phyloP scores from a whole-genome alignment of 2,113 vertebrate species.

The Sturnus vulgaris region DNA sequence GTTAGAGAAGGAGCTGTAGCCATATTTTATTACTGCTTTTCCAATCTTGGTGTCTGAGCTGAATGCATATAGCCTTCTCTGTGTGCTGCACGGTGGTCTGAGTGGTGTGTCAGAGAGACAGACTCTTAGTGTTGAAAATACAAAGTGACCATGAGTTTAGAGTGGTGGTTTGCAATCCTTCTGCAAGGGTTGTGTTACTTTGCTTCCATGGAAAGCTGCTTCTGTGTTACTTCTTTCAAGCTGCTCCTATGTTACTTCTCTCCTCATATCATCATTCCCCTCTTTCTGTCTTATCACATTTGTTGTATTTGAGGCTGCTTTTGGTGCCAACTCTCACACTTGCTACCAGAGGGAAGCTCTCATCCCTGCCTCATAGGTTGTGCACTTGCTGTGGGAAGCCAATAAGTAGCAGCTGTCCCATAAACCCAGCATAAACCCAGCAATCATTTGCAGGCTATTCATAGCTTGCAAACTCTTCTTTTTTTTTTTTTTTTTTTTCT shows the following conservation, averaged over 20 bases:
- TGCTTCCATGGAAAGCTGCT: neutral
- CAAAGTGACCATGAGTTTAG: neutral
- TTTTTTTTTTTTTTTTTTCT: no score
- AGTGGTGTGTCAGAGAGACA: neutral
- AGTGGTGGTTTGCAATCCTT: neutral
- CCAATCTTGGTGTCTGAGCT: neutral
- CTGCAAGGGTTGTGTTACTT: neutral
- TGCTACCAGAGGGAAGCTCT: neutral
- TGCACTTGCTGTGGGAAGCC: neutral
- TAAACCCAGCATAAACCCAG: neutral
- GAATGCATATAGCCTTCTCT: neutral
- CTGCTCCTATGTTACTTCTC: neutral
- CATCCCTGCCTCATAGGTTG: neutral
- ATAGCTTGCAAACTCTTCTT: neutral
- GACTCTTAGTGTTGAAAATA: neutral
- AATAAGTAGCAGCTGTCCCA: neutral
- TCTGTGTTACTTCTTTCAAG: neutral
- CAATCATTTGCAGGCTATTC: neutral
- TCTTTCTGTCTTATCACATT: neutral
- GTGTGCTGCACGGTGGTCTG: neutral
- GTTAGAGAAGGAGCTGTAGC: neutral
- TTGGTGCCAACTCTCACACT: neutral
- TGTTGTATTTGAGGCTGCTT: neutral
- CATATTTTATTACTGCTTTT: neutral
- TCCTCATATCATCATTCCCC: neutral